These are phyloP conservation scores for Parazoanthus swiftii DNA, from an alignment of 92 coral and sea anemone genomes.

Conservation along the genomic window DNA sequence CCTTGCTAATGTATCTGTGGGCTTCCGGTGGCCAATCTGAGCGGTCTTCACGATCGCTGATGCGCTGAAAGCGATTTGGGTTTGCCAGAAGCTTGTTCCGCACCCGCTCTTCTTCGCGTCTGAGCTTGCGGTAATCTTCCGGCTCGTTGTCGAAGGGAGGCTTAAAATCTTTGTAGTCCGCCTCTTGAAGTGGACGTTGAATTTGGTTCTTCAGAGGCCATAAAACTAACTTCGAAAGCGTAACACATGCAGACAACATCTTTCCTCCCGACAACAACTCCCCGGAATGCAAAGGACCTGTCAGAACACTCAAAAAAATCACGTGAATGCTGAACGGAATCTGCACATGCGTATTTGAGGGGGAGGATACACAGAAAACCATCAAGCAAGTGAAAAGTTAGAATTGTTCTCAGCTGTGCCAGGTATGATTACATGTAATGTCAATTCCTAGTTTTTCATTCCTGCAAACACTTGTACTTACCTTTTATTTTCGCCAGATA, in stretches of 20 bases:
- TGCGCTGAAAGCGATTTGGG: conserved; percentile 42
- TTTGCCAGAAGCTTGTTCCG: conserved; percentile 28
- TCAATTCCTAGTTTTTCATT: no score
- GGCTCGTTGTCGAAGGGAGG: conserved; percentile 54
- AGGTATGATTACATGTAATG: no score
- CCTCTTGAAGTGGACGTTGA: neutral
- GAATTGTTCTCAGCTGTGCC: no score
- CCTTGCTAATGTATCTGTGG: neutral
- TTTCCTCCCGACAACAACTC: no score
- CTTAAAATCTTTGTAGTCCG: conserved; percentile 20
- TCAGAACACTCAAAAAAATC: no score
- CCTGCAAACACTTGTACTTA: no score
- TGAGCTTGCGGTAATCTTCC: conserved; percentile 30
- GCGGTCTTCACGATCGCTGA: conserved; percentile 47
- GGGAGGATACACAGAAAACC: no score
- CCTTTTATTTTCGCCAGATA: no score
- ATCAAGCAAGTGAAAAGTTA: no score
- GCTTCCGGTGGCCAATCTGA: conserved; percentile 40
- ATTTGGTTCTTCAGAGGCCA: neutral
- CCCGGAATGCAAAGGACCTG: no score
- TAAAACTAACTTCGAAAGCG: neutral
- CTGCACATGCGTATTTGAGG: no score
- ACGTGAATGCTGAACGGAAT: no score
- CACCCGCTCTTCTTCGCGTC: conserved; percentile 8
- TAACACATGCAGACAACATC: neutral